Conservation (phyloP, 1,140 invertebrate species). For the Neodiprion virginianus region DNA sequence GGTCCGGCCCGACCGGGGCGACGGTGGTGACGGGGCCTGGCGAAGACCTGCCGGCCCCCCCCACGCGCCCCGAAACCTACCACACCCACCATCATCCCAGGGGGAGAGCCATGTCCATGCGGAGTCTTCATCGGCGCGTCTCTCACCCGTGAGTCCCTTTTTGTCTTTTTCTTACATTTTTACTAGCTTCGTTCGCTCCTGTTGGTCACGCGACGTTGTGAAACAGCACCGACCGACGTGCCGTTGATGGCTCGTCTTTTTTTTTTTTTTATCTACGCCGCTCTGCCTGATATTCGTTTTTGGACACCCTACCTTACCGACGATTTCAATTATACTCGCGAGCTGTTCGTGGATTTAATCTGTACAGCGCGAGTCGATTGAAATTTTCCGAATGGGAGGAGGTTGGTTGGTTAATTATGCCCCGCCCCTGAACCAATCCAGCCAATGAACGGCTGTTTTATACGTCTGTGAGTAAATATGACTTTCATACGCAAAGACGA, state of each 20-base stretch:
- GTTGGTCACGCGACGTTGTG: too few relatives aligned
- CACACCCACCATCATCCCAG: conserved; percentile 42
- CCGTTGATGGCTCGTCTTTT: not conserved
- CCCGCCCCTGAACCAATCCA: too few relatives aligned
- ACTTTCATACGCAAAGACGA: too few relatives aligned
- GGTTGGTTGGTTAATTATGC: too few relatives aligned
- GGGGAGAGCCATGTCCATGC: conserved; percentile 55
- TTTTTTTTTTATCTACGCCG: conserved; percentile 8
- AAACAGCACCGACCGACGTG: too few relatives aligned
- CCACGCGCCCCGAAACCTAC: conserved; percentile 43
- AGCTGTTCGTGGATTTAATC: too few relatives aligned
- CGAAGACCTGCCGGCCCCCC: conserved; percentile 31
- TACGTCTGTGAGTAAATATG: too few relatives aligned
- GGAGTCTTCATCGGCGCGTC: conserved; percentile 57
- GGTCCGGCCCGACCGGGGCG: conserved; percentile 42
- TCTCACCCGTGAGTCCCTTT: conserved; percentile 57
- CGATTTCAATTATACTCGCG: not conserved
- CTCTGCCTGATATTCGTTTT: not conserved
- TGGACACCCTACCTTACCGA: not conserved
- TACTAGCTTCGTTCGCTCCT: not conserved
- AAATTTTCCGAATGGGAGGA: too few relatives aligned
- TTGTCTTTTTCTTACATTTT: not conserved
- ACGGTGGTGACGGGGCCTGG: conserved; percentile 23
- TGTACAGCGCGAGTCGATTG: too few relatives aligned
- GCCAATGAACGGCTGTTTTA: too few relatives aligned